Base-by-base conservation (phyloP, 1,140 invertebrate species). In the Drosophila lacteicornis region DNA sequence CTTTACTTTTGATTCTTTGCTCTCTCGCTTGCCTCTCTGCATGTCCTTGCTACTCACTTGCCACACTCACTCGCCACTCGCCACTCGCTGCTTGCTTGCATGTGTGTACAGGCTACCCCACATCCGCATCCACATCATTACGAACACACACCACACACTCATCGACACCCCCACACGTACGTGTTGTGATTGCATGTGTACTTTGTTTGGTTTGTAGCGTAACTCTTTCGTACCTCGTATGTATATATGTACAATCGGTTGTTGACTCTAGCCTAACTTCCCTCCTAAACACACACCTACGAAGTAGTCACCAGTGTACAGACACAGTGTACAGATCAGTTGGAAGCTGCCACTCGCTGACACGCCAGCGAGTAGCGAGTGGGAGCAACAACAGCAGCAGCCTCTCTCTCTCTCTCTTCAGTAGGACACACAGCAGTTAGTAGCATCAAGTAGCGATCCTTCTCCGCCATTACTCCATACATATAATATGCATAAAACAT, bases 1-100 rank as follows among this genome's bases (percentile, higher is more conserved):
- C 62, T 76, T 84, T 84, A 55, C 50, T 79, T 84, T 83, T 79
- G 62, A 79, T 75, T 83, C 76, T 86, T 87, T 80, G 80, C 82
- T 79, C 65, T 69, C 82, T 78, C 47, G 61, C 61, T 68, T 66
- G 46, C 43, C 49, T 68, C 77, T 75, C 78, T 83, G 59, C 67
- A 42, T 75, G 51, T 38, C 30, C 19, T 17, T 19, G 50, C 50
- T 33, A 53, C 51, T 50, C 15, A 25, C 47, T 50, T 30, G 47
- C 47, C 47, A 36, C 27, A n/a, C 49, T 45, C 11, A 36, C 30
- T 3, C 30, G 56, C 27, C 27, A 60, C 59, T 71, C 66, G 46
- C 38, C 2, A 66, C 42, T 66, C 58, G 73, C 53, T 74, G 69
- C 59, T 42, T 59, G 45, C 59, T 43, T 56, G 51, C 65, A 22